Evolutionary conservation across 1,140 invertebrate species (phyloP).

Genomic region (Sycobia sp.): DNA sequence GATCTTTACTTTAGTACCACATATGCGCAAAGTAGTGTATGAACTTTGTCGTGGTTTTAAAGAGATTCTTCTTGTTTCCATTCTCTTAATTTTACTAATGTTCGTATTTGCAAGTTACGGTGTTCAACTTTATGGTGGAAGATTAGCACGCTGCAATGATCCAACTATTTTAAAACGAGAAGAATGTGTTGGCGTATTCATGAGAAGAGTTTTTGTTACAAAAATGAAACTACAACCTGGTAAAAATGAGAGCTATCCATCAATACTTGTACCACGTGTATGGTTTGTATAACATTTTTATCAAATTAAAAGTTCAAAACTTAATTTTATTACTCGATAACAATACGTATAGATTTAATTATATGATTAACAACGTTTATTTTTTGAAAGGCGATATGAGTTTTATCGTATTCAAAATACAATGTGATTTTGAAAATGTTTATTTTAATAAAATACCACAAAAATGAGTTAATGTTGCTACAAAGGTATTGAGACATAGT

Average conservation of each 20-base stretch:
- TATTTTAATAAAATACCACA: no score
- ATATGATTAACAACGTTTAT: no score
- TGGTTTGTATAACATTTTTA: conserved; percentile 69
- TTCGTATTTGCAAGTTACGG: conserved; percentile 99
- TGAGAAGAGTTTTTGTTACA: conserved; percentile 94
- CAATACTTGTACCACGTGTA: conserved; percentile 94
- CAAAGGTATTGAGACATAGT: no score
- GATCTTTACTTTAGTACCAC: conserved; percentile 97
- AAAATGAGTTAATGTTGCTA: no score
- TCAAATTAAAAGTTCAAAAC: no score
- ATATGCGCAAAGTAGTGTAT: conserved; percentile 99
- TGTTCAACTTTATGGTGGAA: conserved; percentile 95
- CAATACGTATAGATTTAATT: no score
- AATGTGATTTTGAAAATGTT: no score
- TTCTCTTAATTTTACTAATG: conserved; percentile 96
- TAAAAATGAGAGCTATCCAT: conserved; percentile 85
- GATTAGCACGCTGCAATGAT: conserved; percentile 96
- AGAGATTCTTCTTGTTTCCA: conserved; percentile 96
- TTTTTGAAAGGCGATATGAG: no score
- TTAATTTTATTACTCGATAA: no score
- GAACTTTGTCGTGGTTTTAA: conserved; percentile 99
- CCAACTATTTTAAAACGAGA: conserved; percentile 81
- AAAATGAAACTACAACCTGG: conserved; percentile 93
- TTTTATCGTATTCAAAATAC: no score
- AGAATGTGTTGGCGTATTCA: conserved; percentile 94